Evolutionary conservation across 2,888 invertebrate genomes (phyloP).

Genomic region (Erynnis tages): DNA sequence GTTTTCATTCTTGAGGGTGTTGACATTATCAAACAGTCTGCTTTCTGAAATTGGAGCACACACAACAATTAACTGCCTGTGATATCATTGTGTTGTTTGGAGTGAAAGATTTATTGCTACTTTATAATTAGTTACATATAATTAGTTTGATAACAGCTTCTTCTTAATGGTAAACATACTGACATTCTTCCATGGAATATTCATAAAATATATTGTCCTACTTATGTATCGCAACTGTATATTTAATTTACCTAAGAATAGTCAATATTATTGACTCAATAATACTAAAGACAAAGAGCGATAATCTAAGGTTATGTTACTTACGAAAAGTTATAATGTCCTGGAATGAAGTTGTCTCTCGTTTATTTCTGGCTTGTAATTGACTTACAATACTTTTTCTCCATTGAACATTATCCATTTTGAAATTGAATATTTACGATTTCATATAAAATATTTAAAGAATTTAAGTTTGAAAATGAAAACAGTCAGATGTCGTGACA

Average conservation of each 20-base stretch:
- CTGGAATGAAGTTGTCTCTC: constrained; percentile 87
- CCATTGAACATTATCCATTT: constrained; percentile 82
- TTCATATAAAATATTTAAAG: constrained; percentile 43
- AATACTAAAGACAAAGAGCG: constrained; percentile 23
- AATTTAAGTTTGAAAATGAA: constrained; percentile 49
- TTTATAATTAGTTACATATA: too few species aligned
- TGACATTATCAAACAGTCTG: constrained; percentile 91
- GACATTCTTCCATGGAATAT: too few species aligned
- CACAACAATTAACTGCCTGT: not conserved
- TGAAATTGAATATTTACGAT: constrained; percentile 38
- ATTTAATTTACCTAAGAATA: constrained; percentile 5
- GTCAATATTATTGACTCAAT: too few species aligned
- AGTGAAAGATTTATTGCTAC: not conserved
- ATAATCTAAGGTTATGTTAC: constrained; percentile 67
- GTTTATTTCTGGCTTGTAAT: constrained; percentile 87
- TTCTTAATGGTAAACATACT: too few species aligned
- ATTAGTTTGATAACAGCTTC: too few species aligned
- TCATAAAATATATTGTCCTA: too few species aligned
- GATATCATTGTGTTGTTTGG: not conserved
- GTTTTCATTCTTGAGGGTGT: constrained; percentile 90
- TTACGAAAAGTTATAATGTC: constrained; percentile 92
- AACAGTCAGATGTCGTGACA: constrained; percentile 70
- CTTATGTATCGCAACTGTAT: too few species aligned
- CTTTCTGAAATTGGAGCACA: constrained; percentile 84
- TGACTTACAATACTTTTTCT: constrained; percentile 86